Evolutionary conservation across 2,797 vertebrate genomes (phyloP), one percentile per base, ranked within the genome.

Genomic region (Urophycis tenuis): DNA sequence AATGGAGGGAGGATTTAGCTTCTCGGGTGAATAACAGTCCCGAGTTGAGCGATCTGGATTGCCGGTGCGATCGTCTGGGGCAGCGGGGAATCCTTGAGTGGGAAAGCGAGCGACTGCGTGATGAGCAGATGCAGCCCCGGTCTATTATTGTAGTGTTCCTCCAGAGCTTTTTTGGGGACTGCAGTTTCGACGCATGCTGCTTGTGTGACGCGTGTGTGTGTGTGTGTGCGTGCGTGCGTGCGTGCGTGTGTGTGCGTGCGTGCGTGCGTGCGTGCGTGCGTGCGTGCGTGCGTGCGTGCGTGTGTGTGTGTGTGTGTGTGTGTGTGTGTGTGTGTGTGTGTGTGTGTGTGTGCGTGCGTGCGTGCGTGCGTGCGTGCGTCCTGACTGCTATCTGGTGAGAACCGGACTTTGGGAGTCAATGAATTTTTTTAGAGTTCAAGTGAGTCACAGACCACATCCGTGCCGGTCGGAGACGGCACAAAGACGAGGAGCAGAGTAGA

Each of bases 361-460:
- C n/a, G n/a, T n/a, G n/a, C n/a, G n/a, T n/a, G n/a, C n/a, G n/a
- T n/a, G n/a, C n/a, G n/a, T n/a, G n/a, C n/a, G n/a, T n/a, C n/a
- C n/a, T n/a, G 22, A 71, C 32, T 71, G 1, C 1, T 25, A n/a
- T n/a, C 19, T 75, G 11, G n/a, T n/a, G 33, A n/a, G 53, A 32
- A 69, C 74, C 2, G 41, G 76, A 85, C 76, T 79, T 78, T 77
- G 75, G 75, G 75, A 83, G 22, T 25, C 22, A 60, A 60, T 60
- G 53, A 88, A 77, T 74, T 84, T 77, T 67, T 76, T 83, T 78
- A 84, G 72, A 53, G 45, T 53, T 60, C 22, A 77, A 77, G 77
- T 85, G 84, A 90, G 79, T 88, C 85, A 86, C 80, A 31, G 49
- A 81, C 82, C 87, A 87, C 87, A 86, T 87, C 84, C 83, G 82